These are phyloP conservation scores for Syrista parreyssii DNA, from an alignment of 2,888 invertebrate genomes.

Conservation along the genomic window DNA sequence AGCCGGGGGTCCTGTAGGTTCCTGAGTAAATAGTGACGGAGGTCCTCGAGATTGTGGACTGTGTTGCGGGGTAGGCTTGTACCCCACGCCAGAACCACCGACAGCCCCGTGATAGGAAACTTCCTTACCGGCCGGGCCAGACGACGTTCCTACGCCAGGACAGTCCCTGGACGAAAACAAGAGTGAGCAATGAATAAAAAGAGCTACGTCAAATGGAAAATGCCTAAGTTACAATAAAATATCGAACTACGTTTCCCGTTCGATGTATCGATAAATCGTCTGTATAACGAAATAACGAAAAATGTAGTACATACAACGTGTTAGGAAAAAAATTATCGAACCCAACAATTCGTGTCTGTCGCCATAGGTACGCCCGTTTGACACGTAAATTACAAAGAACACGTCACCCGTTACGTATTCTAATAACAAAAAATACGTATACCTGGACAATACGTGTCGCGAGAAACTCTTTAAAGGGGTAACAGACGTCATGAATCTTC, in stretches of 20 bases:
- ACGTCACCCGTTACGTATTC: constrained; percentile 4
- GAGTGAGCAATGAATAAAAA: neutral
- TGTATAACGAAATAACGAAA: constrained; percentile 11
- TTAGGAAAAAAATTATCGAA: constrained; percentile 7
- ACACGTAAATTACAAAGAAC: constrained; percentile 8
- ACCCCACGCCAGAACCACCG: constrained; percentile 56
- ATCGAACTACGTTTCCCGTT: neutral
- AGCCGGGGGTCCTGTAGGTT: constrained; percentile 53
- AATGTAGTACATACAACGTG: constrained; percentile 5
- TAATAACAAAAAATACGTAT: neutral
- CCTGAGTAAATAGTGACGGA: constrained; percentile 55
- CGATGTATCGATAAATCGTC: neutral
- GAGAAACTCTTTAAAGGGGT: neutral
- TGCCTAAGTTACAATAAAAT: neutral
- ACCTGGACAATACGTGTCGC: neutral
- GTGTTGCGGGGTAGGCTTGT: constrained; percentile 57
- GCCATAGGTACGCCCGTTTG: neutral
- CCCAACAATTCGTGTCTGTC: neutral
- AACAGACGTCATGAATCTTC: neutral
- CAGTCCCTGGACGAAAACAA: constrained; percentile 47
- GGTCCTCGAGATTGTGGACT: constrained; percentile 56
- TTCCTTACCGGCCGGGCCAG: constrained; percentile 58
- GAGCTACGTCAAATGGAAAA: neutral
- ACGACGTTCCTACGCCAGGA: constrained; percentile 59
- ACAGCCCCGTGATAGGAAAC: constrained; percentile 59